These are phyloP conservation scores for Ranitomeya imitator DNA, from an alignment of 2,113 vertebrate genomes.

Conservation along the genomic window DNA sequence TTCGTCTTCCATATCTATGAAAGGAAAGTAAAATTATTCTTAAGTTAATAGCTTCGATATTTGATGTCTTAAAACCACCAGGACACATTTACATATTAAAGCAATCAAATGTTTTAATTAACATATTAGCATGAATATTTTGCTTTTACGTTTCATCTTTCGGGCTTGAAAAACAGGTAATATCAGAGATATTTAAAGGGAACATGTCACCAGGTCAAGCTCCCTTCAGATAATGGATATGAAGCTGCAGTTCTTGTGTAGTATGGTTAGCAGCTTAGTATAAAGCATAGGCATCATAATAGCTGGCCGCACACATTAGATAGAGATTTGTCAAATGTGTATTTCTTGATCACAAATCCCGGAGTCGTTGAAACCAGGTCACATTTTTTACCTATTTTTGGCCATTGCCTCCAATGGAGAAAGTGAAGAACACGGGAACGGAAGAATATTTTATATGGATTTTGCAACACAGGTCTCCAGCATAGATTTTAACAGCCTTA, in stretches of 20 bases:
- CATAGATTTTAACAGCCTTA: too few relatives aligned
- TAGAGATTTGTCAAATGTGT: background rate
- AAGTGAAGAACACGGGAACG: too few relatives aligned
- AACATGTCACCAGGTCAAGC: background rate
- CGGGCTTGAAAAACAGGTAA: conserved; percentile 6
- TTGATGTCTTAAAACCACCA: conserved; percentile 39
- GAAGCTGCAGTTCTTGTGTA: background rate
- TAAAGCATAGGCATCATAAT: background rate
- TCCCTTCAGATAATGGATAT: background rate
- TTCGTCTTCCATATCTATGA: background rate
- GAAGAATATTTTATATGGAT: too few relatives aligned
- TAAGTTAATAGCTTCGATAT: conserved; percentile 28
- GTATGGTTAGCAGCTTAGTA: background rate
- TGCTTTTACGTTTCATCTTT: background rate
- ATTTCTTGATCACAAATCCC: background rate
- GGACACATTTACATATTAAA: conserved; percentile 44
- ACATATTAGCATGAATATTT: conserved; percentile 32
- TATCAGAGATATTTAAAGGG: background rate
- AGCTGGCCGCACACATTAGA: background rate
- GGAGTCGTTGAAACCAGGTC: too few relatives aligned
- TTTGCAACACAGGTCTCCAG: too few relatives aligned
- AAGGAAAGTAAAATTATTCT: conserved; percentile 24
- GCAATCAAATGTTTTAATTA: conserved; percentile 45
- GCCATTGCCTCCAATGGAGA: too few relatives aligned
- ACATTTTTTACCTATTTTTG: too few relatives aligned